These are phyloP conservation scores for Pseudomyrmex flavicornis DNA, from an alignment of 1,140 invertebrate species.

Conservation along the genomic window DNA sequence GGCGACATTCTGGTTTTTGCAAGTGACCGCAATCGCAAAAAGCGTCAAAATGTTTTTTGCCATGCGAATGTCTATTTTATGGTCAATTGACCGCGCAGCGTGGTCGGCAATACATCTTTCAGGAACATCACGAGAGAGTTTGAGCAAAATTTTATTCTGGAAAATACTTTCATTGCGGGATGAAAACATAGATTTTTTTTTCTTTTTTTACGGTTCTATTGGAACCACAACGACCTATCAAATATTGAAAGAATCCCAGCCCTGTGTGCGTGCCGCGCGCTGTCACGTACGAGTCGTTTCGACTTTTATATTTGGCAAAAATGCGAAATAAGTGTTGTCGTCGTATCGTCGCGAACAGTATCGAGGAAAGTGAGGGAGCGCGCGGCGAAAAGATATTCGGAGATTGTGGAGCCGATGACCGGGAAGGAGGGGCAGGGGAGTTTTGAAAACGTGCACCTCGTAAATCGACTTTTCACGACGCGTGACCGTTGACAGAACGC, in stretches of 20 bases:
- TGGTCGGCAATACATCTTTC: too few species aligned
- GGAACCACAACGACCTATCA: too few species aligned
- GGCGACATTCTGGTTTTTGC: too few species aligned
- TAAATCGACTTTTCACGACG: slow-evolving; percentile 41
- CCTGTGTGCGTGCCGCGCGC: not conserved
- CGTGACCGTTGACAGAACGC: slow-evolving; percentile 37
- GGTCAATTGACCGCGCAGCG: too few species aligned
- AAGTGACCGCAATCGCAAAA: too few species aligned
- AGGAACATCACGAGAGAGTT: not conserved
- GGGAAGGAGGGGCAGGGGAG: not conserved
- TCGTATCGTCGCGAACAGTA: not conserved
- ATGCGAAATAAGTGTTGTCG: slow-evolving; percentile 2
- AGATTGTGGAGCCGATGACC: slow-evolving; percentile 33
- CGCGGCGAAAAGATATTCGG: slow-evolving; percentile 8
- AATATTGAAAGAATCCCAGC: not conserved
- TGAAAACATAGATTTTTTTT: too few species aligned
- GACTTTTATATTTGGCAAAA: slow-evolving; percentile 14
- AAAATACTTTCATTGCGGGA: not conserved
- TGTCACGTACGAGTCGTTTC: not conserved
- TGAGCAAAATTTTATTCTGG: not conserved
- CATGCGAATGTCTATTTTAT: too few species aligned
- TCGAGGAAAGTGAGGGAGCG: too few species aligned
- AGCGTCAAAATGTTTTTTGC: too few species aligned
- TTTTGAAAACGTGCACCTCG: not conserved
- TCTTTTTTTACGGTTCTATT: too few species aligned